These are phyloP conservation scores for Alviniconcha strummeri DNA, from an alignment of 2,888 invertebrate species.

Conservation along the genomic window DNA sequence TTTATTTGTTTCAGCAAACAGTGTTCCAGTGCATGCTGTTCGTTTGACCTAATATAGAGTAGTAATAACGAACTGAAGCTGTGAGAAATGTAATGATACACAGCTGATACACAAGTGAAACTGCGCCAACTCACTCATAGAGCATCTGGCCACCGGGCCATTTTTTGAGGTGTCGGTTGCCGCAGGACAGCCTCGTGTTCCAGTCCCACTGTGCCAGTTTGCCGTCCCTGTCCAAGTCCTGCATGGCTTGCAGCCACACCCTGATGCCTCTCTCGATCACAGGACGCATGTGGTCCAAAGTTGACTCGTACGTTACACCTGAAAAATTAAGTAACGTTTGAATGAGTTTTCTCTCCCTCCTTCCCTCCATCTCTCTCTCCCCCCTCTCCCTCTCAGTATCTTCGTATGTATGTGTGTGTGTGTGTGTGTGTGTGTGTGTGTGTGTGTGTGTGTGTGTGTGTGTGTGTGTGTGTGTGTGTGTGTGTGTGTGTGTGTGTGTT, in stretches of 20 bases:
- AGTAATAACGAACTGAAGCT: no score
- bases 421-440: no score
- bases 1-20: no score
- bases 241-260: slow-evolving; percentile 38
- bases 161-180: slow-evolving; percentile 5
- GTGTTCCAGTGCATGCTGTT: no score
- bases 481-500: not conserved
- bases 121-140: slow-evolving; percentile 19
- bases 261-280: slow-evolving; percentile 19
- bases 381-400: not conserved
- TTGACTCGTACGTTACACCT: slow-evolving; percentile 32
- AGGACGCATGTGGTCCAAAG: slow-evolving; percentile 17
- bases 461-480: not conserved
- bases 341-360: slow-evolving; percentile 10
- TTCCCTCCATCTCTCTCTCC: not conserved
- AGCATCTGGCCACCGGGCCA: slow-evolving; percentile 18
- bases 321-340: not conserved
- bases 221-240: slow-evolving; percentile 31
- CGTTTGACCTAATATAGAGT: no score
- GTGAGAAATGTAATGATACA: no score
- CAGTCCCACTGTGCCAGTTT: slow-evolving; percentile 33
- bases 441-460: no score
- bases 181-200: slow-evolving; percentile 36
- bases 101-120: no score
- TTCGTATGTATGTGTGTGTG: not conserved